Evolutionary conservation across 1,140 invertebrate species (phyloP).

Genomic region (Microplitis demolitor): DNA sequence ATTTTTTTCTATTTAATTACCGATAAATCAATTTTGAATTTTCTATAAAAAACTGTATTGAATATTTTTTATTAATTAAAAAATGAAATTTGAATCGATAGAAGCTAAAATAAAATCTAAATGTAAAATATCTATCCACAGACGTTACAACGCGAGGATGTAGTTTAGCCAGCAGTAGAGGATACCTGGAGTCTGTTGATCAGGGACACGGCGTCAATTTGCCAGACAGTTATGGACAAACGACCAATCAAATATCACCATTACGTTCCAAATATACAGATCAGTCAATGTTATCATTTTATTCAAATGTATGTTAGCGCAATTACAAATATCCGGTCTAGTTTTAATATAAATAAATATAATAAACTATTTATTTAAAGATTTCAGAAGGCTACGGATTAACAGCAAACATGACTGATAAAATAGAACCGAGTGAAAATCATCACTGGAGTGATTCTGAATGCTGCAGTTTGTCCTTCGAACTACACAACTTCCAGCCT

Average conservation of each 20-base stretch:
- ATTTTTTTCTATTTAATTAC: not conserved
- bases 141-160: constrained; percentile 50
- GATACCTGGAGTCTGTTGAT: constrained; percentile 42
- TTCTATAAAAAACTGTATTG: too few relatives aligned
- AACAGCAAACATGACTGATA: constrained; percentile 20
- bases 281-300: constrained; percentile 53
- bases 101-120: constrained; percentile 1
- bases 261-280: constrained; percentile 49
- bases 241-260: constrained; percentile 34
- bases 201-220: constrained; percentile 26
- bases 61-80: not conserved
- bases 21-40: too few relatives aligned
- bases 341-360: constrained; percentile 5
- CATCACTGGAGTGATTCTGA: constrained; percentile 58
- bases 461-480: constrained; percentile 55
- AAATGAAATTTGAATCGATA: not conserved
- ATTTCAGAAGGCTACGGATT: not conserved
- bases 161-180: constrained; percentile 52
- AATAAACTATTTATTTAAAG: constrained; percentile 7
- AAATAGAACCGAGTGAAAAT: constrained; percentile 33
- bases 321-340: not conserved
- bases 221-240: constrained; percentile 27
- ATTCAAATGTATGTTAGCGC: constrained; percentile 48
- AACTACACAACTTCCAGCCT: constrained; percentile 50
- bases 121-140: constrained; percentile 12